phyloP scores from a whole-genome alignment of 2,113 vertebrate genomes.

The Ciconia maguari region DNA sequence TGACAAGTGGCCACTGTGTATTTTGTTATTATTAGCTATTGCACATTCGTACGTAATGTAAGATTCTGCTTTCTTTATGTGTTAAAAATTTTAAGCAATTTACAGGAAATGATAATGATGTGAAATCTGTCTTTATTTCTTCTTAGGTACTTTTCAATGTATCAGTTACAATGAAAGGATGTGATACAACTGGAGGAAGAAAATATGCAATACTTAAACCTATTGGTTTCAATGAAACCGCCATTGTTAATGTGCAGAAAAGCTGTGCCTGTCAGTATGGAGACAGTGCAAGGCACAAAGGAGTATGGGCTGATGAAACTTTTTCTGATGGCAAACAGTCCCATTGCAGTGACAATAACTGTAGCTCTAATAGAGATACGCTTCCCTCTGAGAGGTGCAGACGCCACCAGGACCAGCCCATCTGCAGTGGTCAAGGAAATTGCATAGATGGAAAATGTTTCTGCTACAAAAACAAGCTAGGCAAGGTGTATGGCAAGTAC shows the following conservation, averaged over 20 bases:
- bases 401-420: conserved; percentile 70
- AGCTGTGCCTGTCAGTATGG: conserved; percentile 82
- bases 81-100: background rate
- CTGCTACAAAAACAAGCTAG: conserved; percentile 86
- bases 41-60: background rate
- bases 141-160: conserved; percentile 89
- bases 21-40: background rate
- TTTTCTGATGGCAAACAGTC: conserved; percentile 53
- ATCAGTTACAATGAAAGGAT: conserved; percentile 83
- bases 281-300: conserved; percentile 44
- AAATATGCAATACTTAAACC: conserved; percentile 80
- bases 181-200: conserved; percentile 75
- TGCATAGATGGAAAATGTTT: conserved; percentile 89
- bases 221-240: conserved; percentile 95
- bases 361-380: conserved; percentile 20
- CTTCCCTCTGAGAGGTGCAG: conserved; percentile 64
- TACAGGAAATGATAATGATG: background rate
- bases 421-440: conserved; percentile 86
- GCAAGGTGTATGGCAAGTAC: conserved; percentile 87
- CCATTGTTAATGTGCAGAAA: conserved; percentile 77
- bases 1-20: background rate
- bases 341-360: conserved; percentile 53
- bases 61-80: background rate
- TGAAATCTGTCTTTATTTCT: conserved; percentile 12
- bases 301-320: conserved; percentile 75